phyloP scores from a whole-genome alignment of 2,797 vertebrate species.

The Pelochelys cantorii region DNA sequence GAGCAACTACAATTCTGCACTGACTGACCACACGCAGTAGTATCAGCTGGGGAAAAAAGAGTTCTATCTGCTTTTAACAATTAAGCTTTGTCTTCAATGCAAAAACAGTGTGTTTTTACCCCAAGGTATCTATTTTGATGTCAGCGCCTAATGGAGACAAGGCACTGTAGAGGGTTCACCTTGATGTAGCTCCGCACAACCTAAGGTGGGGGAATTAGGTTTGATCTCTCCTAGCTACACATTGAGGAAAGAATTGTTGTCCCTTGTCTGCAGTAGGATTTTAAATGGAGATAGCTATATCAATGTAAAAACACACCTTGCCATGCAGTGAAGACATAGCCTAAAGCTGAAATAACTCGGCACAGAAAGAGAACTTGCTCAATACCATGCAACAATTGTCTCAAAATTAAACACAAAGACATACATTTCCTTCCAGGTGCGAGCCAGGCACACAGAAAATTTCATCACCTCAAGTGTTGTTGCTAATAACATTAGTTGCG shows the following conservation, averaged over 20 bases:
- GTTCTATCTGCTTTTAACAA: neutral
- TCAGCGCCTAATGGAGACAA: neutral
- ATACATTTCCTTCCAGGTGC: neutral
- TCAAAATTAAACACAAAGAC: neutral
- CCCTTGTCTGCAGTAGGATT: neutral
- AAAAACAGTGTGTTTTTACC: neutral
- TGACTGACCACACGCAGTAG: neutral
- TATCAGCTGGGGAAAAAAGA: neutral
- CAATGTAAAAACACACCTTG: too few species aligned
- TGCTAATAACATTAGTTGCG: accelerated
- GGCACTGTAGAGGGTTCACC: neutral
- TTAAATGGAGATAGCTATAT: neutral
- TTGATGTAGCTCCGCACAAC: neutral
- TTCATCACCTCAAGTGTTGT: accelerated
- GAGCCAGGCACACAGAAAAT: neutral
- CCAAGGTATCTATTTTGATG: neutral
- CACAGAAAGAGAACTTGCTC: neutral
- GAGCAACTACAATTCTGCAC: neutral
- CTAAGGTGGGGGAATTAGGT: neutral
- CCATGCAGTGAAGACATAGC: neutral
- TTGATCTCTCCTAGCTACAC: neutral
- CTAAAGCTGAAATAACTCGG: neutral
- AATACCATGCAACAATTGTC: neutral
- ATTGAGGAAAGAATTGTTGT: neutral
- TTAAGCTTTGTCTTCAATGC: neutral